Conservation (phyloP, 2,797 vertebrate genomes). For the Enteromius mattozi region DNA sequence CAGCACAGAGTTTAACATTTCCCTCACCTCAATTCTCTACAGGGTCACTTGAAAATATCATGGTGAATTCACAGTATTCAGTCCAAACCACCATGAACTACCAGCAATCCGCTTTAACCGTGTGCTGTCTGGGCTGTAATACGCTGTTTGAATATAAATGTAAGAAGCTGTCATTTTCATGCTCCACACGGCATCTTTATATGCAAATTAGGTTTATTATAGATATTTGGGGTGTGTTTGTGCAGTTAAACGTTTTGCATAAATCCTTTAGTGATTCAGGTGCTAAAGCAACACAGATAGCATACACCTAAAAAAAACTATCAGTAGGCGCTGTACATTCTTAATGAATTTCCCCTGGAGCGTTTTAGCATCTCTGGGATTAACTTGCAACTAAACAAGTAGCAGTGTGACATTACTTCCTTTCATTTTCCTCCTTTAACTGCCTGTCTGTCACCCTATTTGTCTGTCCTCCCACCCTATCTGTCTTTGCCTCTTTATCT, state of each 20-base stretch:
- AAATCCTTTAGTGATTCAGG: constrained; percentile 9
- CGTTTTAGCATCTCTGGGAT: constrained; percentile 3
- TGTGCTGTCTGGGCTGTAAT: background rate
- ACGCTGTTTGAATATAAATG: background rate
- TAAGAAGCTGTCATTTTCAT: background rate
- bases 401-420: background rate
- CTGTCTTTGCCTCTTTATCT: constrained; percentile 29
- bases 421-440: background rate
- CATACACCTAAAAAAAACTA: background rate
- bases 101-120: background rate
- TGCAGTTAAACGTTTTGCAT: background rate
- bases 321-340: background rate
- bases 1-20: background rate
- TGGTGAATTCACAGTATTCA: constrained; percentile 7
- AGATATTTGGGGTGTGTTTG: constrained; percentile 9
- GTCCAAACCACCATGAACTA: background rate
- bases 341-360: background rate
- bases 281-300: background rate
- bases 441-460: constrained; percentile 29
- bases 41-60: constrained; percentile 11
- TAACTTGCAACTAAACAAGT: background rate
- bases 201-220: background rate
- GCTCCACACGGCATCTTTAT: background rate
- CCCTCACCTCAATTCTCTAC: constrained; percentile 22
- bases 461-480: constrained; percentile 25